Evolutionary conservation across 2,113 vertebrate genomes (phyloP).

Genomic region (Carettochelys insculpta): DNA sequence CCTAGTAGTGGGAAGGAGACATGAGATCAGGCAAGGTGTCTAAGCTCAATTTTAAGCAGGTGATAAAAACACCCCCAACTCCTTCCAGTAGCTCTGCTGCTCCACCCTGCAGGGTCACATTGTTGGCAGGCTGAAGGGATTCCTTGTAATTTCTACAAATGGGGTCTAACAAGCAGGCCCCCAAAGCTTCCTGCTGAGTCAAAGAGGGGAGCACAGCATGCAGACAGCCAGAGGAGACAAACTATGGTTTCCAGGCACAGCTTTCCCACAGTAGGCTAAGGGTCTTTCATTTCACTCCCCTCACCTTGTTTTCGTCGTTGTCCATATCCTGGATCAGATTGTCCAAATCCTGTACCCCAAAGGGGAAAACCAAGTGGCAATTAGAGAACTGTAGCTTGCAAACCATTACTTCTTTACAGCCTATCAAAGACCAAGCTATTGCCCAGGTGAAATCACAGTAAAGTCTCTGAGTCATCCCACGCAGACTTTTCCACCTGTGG

Average conservation of each 20-base stretch:
- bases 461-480: background rate
- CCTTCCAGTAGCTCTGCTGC: too few species aligned
- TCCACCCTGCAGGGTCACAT: too few species aligned
- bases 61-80: too few species aligned
- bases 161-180: background rate
- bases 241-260: background rate
- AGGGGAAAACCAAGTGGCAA: slow-evolving; percentile 45
- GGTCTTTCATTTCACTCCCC: background rate
- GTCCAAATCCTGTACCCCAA: slow-evolving; percentile 87
- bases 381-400: background rate
- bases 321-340: slow-evolving; percentile 91
- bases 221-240: too few species aligned
- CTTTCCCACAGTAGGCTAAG: background rate
- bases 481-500: background rate
- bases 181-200: background rate
- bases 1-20: background rate
- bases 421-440: background rate
- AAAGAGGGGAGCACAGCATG: background rate
- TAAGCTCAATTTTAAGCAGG: background rate
- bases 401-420: background rate
- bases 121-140: background rate
- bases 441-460: background rate
- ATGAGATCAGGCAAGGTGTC: background rate
- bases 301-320: slow-evolving; percentile 92
- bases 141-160: background rate